A percentile compares a stretch with the other conserved stretches of the same genome.
phyloP scores from a whole-genome alignment of 1,140 invertebrate genomes.

The Battus philenor region DNA sequence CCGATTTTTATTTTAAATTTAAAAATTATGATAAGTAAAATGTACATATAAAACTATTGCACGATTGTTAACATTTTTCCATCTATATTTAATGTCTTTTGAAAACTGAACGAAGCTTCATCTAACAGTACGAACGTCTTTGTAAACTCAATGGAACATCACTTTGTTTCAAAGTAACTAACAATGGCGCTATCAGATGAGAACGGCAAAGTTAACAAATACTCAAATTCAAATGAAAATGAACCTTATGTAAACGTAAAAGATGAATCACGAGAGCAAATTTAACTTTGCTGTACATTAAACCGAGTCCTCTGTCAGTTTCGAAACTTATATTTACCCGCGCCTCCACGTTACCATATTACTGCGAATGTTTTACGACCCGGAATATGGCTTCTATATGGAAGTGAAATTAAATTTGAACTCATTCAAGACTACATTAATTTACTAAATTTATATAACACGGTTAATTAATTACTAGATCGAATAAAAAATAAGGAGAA shows the following conservation, averaged over 20 bases:
- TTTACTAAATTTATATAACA: too few species aligned
- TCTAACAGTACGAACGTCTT: conserved; percentile 18
- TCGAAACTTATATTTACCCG: conserved; percentile 6
- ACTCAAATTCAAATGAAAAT: not conserved
- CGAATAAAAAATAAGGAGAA: too few species aligned
- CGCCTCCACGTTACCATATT: conserved; percentile 1
- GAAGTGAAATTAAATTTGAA: too few species aligned
- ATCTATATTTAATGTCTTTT: conserved; percentile 26
- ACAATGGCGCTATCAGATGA: conserved; percentile 23
- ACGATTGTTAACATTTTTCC: not conserved
- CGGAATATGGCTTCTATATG: too few species aligned
- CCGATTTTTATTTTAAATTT: too few species aligned
- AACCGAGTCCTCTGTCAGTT: conserved; percentile 6
- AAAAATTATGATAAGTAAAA: too few species aligned
- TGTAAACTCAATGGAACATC: conserved; percentile 24
- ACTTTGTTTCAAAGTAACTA: conserved; percentile 28
- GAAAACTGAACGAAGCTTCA: conserved; percentile 21
- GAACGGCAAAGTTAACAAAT: not conserved
- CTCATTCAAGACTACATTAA: too few species aligned
- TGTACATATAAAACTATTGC: not conserved
- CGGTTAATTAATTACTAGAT: too few species aligned
- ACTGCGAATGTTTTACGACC: too few species aligned
- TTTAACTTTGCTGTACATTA: not conserved
- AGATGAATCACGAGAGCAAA: not conserved
- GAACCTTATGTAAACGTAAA: not conserved